Conservation (phyloP, 2,888 invertebrate genomes). For the Melanophora roralis region DNA sequence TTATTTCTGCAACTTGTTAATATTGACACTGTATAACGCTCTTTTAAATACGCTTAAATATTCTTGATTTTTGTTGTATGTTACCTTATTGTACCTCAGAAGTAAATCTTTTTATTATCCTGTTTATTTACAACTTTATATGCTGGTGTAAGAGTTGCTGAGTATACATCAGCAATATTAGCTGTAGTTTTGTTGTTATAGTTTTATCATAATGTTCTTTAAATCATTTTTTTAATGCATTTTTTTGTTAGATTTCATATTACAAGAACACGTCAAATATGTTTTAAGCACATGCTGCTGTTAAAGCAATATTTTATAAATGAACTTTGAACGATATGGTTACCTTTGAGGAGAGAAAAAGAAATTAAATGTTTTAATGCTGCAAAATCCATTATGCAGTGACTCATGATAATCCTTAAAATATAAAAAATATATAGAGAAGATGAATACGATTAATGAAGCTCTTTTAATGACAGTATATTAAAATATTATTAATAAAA, state of each 20-base stretch:
- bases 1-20: not conserved
- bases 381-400: constrained; percentile 8
- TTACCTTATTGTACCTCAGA: not conserved
- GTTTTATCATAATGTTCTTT: constrained; percentile 11
- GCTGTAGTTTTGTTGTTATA: not conserved
- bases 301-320: constrained; percentile 51
- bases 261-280: constrained; percentile 42
- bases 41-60: constrained; percentile 45
- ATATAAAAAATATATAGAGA: not conserved
- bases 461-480: no score
- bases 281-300: constrained; percentile 50
- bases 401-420: constrained; percentile 40
- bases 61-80: not conserved
- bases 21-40: constrained; percentile 31
- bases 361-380: constrained; percentile 3
- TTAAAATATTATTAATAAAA: no score
- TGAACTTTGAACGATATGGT: constrained; percentile 38
- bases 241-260: not conserved
- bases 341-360: not conserved
- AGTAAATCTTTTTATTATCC: no score
- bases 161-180: constrained; percentile 57
- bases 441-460: not conserved
- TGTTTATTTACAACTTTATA: not conserved
- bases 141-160: constrained; percentile 36
- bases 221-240: not conserved